Evolutionary conservation across 1,140 invertebrate genomes (phyloP), one percentile per base, ranked within the genome.

Genomic region (Drosophila pseudoobscura): DNA sequence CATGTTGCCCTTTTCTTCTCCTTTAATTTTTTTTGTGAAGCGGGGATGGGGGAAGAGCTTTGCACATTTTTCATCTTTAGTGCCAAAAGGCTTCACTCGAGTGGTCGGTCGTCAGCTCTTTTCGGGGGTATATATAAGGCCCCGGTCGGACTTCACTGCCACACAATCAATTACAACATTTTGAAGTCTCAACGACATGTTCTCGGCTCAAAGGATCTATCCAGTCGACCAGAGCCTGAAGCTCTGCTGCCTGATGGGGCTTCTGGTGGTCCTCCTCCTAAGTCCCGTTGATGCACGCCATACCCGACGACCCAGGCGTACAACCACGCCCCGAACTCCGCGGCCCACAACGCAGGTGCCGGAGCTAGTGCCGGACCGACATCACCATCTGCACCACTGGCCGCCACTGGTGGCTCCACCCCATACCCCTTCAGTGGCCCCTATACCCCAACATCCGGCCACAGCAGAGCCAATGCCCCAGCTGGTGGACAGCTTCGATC

Each of bases 141-240:
- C 29, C 13, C 50, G 47, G 6, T 44, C n/a, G 51, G 13, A 13
- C 26, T 39, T 13, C 47, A 49, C 41, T 46, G 43, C 45, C 68
- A 50, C 54, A 60, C 51, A 88, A 87, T 88, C 83, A 76, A 88
- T 87, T 82, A 88, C 71, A 78, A 35, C 73, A 80, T 62, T 64
- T 41, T 51, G 29, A 17, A 54, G 39, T 29, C 43, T 5, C 11
- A 13, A 44, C 29, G 46, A 50, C 47, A 51, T 49, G 39, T 5
- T 39, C 35, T 13, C 35, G 35, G 0, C 35, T 13, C 1, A 20
- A 35, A 13, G 22, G 39, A 22, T 68, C 50, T 54, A 39, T 22
- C 3, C 0, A 26, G 9, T 53, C 59, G 9, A 2, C 17, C n/a
- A 35, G 24, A 22, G 26, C 46, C 35, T 55, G 22, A 17, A 17